These are phyloP conservation scores for Cryptophagus acutangulus DNA, from an alignment of 2,888 invertebrate species.

Conservation along the genomic window DNA sequence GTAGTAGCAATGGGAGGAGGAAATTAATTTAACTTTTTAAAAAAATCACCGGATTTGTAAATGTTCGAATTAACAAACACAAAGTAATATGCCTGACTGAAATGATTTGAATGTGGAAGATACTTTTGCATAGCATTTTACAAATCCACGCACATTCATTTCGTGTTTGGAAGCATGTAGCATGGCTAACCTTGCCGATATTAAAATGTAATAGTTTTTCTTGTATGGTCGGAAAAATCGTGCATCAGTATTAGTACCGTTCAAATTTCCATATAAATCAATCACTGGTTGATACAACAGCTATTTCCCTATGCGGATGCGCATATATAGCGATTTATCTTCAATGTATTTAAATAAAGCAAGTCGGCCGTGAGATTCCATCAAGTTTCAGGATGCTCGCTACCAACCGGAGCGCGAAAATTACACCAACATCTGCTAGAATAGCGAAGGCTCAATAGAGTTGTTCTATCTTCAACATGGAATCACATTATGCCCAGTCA, in stretches of 20 bases:
- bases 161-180: too few relatives aligned
- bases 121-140: too few relatives aligned
- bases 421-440: constrained; percentile 35
- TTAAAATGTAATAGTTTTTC: too few relatives aligned
- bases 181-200: too few relatives aligned
- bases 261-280: constrained; percentile 37
- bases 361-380: constrained; percentile 44
- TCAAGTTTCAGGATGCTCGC: constrained; percentile 41
- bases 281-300: constrained; percentile 34
- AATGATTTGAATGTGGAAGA: too few relatives aligned
- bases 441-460: constrained; percentile 27
- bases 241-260: constrained; percentile 18
- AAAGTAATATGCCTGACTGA: too few relatives aligned
- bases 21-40: too few relatives aligned
- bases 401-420: constrained; percentile 41
- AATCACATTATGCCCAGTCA: constrained; percentile 2
- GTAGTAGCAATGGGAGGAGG: too few relatives aligned
- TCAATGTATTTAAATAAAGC: constrained; percentile 39
- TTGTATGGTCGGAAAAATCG: too few relatives aligned
- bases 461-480: constrained; percentile 21
- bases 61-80: too few relatives aligned
- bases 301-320: constrained; percentile 24
- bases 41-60: too few relatives aligned
- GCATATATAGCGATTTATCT: constrained; percentile 36
- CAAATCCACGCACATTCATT: too few relatives aligned